Evolutionary conservation across 2,888 invertebrate genomes (phyloP).

Genomic region (Drosophila austrosaltans): DNA sequence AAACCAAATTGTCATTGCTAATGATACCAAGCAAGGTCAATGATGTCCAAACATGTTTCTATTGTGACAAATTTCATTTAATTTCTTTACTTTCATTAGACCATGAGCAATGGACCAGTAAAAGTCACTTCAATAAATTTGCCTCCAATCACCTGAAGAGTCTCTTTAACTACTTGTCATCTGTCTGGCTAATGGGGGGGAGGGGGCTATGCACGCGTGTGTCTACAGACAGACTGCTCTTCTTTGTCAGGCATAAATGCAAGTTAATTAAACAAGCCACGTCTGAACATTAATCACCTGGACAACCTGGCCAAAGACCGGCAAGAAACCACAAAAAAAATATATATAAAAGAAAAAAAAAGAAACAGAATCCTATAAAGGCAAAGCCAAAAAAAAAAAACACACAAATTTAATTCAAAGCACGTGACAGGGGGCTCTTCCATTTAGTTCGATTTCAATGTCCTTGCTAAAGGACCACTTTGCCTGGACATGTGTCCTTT

Average conservation of each 20-base stretch:
- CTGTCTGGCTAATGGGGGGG: slow-evolving; percentile 13
- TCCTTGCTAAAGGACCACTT: slow-evolving; percentile 26
- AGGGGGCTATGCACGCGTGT: slow-evolving; percentile 20
- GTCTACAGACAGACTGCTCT: slow-evolving; percentile 21
- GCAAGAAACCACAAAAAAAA: slow-evolving; percentile 23
- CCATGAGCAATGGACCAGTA: neutral
- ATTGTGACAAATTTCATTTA: slow-evolving; percentile 1
- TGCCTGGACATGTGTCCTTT: slow-evolving; percentile 30
- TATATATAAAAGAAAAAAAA: slow-evolving; percentile 24
- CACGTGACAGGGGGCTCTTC: slow-evolving; percentile 52
- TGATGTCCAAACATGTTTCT: neutral
- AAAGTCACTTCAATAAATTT: slow-evolving; percentile 14
- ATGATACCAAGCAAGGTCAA: neutral
- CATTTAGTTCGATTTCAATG: slow-evolving; percentile 36
- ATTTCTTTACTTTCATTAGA: neutral
- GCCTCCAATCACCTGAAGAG: slow-evolving; percentile 11
- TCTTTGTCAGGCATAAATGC: slow-evolving; percentile 50
- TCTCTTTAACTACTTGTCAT: slow-evolving; percentile 6
- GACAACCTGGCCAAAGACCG: slow-evolving; percentile 45
- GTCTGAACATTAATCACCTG: slow-evolving; percentile 75
- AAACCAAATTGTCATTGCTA: neutral
- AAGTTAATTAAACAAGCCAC: slow-evolving; percentile 77
- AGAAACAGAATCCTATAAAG: slow-evolving; percentile 37
- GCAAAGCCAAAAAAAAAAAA: slow-evolving; percentile 18
- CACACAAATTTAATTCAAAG: slow-evolving; percentile 61